Conservation (phyloP, 2,113 vertebrate species). For the Mustela nigripes region DNA sequence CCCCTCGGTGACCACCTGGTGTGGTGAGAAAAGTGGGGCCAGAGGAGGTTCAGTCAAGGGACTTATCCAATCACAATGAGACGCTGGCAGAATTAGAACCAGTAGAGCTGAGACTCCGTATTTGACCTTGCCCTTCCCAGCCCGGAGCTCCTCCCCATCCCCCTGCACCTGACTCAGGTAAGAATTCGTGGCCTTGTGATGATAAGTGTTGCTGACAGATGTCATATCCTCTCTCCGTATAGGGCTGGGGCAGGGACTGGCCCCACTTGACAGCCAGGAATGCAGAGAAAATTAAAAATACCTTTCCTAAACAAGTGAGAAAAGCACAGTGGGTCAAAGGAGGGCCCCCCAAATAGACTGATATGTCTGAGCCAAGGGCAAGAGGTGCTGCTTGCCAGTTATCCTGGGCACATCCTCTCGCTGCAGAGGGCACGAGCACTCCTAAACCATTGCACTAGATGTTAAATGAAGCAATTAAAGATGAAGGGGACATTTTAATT, state of each 20-base stretch:
- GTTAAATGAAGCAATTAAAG: slow-evolving; percentile 80
- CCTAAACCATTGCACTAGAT: slow-evolving; percentile 54
- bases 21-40: neutral
- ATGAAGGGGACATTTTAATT: slow-evolving; percentile 78
- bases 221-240: neutral
- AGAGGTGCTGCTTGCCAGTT: slow-evolving; percentile 16
- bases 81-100: neutral
- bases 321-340: neutral
- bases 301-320: neutral
- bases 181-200: neutral
- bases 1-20: neutral
- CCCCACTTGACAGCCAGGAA: neutral
- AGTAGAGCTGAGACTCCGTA: neutral
- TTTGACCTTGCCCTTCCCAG: neutral
- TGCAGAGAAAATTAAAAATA: slow-evolving; percentile 52
- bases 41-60: neutral
- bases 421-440: neutral
- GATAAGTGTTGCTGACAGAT: neutral
- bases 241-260: neutral
- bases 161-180: neutral
- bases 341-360: neutral
- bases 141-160: neutral
- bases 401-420: neutral
- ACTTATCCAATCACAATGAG: neutral
- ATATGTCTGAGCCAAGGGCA: neutral